These are phyloP conservation scores for Periophthalmus modestus DNA, from an alignment of 2,113 vertebrate genomes.

Conservation along the genomic window DNA sequence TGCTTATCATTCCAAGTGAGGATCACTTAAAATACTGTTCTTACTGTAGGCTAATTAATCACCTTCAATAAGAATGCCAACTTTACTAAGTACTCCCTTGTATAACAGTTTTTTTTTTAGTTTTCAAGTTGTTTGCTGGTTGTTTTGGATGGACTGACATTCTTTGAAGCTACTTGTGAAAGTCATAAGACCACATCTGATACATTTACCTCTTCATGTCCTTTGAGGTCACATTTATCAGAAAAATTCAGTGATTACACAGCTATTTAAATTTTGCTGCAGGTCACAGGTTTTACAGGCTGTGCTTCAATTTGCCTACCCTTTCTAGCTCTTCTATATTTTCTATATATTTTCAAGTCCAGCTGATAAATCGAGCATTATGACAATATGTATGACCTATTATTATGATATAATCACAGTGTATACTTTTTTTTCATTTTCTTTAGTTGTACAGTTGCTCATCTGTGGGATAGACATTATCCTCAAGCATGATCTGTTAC, in stretches of 20 bases:
- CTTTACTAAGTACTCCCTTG: neutral
- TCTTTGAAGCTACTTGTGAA: slow-evolving; percentile 1
- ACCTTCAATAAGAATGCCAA: neutral
- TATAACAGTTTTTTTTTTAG: too few species aligned
- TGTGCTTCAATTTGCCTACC: too few species aligned
- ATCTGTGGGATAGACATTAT: neutral
- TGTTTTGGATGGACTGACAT: slow-evolving; percentile 5
- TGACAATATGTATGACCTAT: neutral
- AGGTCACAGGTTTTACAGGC: too few species aligned
- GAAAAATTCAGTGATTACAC: neutral
- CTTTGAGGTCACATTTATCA: neutral
- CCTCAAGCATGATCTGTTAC: neutral
- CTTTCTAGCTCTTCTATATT: too few species aligned
- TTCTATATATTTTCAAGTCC: too few species aligned
- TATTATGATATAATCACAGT: neutral
- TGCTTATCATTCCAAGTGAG: too few species aligned
- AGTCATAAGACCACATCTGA: neutral
- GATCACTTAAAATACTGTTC: neutral
- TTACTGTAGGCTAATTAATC: neutral
- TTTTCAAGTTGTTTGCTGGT: neutral
- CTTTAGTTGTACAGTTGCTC: neutral
- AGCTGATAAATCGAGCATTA: too few species aligned
- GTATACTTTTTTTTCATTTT: neutral
- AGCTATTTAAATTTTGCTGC: neutral
- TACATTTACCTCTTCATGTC: neutral